Conservation (phyloP, 2,113 vertebrate species). For the Pollimyrus isidori region DNA sequence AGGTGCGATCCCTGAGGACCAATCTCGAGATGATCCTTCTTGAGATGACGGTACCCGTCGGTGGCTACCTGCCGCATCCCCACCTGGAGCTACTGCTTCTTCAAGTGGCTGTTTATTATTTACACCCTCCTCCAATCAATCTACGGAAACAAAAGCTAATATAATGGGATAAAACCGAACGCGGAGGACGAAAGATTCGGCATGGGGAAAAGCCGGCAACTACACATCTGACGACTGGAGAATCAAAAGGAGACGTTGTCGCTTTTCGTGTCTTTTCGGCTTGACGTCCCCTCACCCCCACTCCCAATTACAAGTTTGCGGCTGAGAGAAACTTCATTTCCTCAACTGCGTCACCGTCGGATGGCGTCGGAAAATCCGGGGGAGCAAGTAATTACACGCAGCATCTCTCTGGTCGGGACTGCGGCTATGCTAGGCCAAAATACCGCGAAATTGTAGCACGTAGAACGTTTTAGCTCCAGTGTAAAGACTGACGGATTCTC, state of each 20-base stretch:
- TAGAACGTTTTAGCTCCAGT: slow-evolving; percentile 38
- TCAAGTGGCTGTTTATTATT: neutral
- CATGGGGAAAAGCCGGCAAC: neutral
- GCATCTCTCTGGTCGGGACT: neutral
- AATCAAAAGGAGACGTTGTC: neutral
- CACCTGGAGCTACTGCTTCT: slow-evolving; percentile 13
- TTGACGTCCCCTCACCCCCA: slow-evolving; percentile 25
- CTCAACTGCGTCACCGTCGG: slow-evolving; percentile 15
- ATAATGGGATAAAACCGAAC: neutral
- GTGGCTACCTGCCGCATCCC: slow-evolving; percentile 6
- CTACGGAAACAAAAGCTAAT: neutral
- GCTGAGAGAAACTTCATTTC: slow-evolving; percentile 37
- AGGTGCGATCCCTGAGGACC: slow-evolving; percentile 65
- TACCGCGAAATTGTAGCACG: neutral
- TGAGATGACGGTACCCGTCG: slow-evolving; percentile 31
- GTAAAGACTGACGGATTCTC: slow-evolving; percentile 40
- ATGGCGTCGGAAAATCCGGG: neutral
- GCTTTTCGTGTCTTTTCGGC: slow-evolving; percentile 12
- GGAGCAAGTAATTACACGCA: neutral
- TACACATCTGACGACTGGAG: neutral
- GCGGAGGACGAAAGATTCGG: too few species aligned
- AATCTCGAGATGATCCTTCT: slow-evolving; percentile 48
- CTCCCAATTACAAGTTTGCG: slow-evolving; percentile 26
- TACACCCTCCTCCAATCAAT: neutral
- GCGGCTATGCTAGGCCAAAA: neutral